Evolutionary conservation across 2,797 vertebrate genomes (phyloP).

Genomic region (Sebastes umbrosus): DNA sequence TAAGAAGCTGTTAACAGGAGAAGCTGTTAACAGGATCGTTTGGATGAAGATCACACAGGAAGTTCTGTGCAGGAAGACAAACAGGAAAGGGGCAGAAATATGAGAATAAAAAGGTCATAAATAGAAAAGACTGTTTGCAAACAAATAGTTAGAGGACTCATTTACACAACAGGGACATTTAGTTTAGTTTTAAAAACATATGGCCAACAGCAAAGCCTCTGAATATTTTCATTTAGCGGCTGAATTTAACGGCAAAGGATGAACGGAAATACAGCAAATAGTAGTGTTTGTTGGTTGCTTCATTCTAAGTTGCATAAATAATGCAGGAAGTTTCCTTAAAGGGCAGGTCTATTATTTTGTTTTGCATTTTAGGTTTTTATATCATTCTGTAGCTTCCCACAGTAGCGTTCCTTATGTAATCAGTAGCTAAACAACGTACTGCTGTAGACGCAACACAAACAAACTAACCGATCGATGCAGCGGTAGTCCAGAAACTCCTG

Average conservation of each 20-base stretch:
- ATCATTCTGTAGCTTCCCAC: too few species aligned
- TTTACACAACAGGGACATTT: neutral
- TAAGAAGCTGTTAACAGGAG: constrained; percentile 28
- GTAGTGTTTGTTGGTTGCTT: neutral
- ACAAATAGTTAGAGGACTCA: neutral
- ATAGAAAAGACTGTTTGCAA: neutral
- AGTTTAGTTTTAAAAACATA: neutral
- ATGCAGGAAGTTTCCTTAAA: neutral
- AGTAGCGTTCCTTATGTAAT: rapidly evolving
- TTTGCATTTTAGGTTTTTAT: too few species aligned
- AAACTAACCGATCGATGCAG: too few species aligned
- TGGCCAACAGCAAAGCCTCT: rapidly evolving
- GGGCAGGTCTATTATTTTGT: too few species aligned
- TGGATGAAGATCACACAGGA: neutral
- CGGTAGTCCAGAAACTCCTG: too few species aligned
- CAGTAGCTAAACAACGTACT: too few species aligned
- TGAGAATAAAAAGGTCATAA: neutral
- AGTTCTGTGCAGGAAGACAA: neutral
- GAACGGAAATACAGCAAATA: too few species aligned
- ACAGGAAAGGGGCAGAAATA: neutral
- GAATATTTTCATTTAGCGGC: neutral
- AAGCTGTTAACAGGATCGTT: too few species aligned
- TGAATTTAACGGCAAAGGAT: rapidly evolving
- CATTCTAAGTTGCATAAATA: neutral
- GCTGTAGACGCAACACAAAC: too few species aligned